Base-by-base conservation (phyloP, 2,797 vertebrate genomes). In the Danio kyathit region DNA sequence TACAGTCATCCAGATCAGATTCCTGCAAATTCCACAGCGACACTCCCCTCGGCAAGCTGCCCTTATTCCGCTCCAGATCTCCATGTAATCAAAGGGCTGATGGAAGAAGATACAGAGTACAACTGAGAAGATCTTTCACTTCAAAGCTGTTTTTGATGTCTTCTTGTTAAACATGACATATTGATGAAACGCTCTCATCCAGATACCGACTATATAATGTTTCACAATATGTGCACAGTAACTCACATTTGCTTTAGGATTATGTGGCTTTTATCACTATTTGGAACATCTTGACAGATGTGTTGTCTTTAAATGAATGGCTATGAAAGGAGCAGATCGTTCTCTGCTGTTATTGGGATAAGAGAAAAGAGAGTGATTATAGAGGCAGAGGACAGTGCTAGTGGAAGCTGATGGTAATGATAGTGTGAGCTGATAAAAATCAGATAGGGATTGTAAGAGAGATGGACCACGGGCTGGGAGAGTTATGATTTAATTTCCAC, bases 1-100 rank as follows among this genome's bases (percentile, higher is more conserved):
- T 71, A 71, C 41, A 71, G 65, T 72, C 72, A 76, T 79, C 74
- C 81, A 80, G 83, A 86, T 87, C 79, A 77, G 73, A 87, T 87
- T 87, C 81, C 79, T 64, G 40, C 61, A 74, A 78, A 86, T 87
- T 87, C 84, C 79, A 76, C 29, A 77, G 54, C 59, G 67, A 80
- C 81, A 82, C 70, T 60, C 81, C 83, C 69, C 61, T 70, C 54
- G 69, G 80, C 76, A 74, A 51, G 67, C 61, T 65, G 21, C 51
- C 64, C 70, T 69, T 65, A 79, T 79, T 84, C 81, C 38, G 14
- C 75, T 71, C 57, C 40, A 59, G 46, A 79, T 76, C 66, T 71
- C 64, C 13, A 44, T 79, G n/a, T 56, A 71, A 83, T 84, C 77
- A 74, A 80, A 63, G 73, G 48, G 57, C 44, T 29, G 66, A 85